Percentiles rank a stretch among this genome's conserved stretches.
These are phyloP conservation scores for Amphipyra tragopoginis DNA, from an alignment of 2,888 invertebrate species.

Conservation along the genomic window DNA sequence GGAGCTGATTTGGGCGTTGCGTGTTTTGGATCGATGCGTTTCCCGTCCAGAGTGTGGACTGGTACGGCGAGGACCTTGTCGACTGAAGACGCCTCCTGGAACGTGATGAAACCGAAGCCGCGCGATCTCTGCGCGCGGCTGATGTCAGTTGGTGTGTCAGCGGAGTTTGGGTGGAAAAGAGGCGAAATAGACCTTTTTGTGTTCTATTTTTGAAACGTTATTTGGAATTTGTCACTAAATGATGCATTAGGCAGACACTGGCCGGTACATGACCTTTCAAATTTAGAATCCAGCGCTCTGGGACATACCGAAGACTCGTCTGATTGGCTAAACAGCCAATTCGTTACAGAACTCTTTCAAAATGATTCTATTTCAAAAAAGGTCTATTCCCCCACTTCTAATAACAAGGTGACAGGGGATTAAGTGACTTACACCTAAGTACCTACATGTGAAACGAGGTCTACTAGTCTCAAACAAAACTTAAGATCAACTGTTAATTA, in stretches of 20 bases:
- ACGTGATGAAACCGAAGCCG: constrained; percentile 98
- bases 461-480: constrained; percentile 55
- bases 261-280: too few species aligned
- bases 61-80: constrained; percentile 97
- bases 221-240: too few species aligned
- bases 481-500: constrained; percentile 43
- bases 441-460: constrained; percentile 53
- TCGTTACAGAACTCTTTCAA: background rate
- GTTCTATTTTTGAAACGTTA: too few species aligned
- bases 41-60: constrained; percentile 97
- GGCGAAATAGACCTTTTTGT: constrained; percentile 16
- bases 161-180: background rate
- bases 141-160: constrained; percentile 23
- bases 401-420: constrained; percentile 9
- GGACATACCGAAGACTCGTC: too few species aligned
- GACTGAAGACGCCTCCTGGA: constrained; percentile 96
- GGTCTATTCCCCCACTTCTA: constrained; percentile 13
- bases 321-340: too few species aligned
- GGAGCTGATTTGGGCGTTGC: constrained; percentile 97
- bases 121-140: constrained; percentile 95
- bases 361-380: background rate
- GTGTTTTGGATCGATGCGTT: constrained; percentile 98
- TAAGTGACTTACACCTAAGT: constrained; percentile 49
- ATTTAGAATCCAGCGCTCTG: too few species aligned
- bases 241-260: too few species aligned